Evolutionary conservation across 1,140 invertebrate genomes (phyloP).

Genomic region (Frieseomelitta varia): DNA sequence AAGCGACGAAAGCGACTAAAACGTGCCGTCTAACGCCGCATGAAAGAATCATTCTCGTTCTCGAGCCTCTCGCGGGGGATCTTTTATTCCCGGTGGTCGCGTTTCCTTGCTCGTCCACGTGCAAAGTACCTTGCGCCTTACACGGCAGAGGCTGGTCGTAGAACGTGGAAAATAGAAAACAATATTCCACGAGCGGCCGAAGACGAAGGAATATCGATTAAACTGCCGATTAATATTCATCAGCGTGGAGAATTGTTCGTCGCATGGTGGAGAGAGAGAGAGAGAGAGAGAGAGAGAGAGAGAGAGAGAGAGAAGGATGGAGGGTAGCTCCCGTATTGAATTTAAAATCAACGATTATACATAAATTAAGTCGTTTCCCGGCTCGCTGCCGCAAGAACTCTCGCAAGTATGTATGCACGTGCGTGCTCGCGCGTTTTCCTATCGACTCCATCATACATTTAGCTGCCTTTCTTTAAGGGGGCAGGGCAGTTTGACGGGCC

Average conservation of each 20-base stretch:
- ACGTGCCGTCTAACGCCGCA: neutral
- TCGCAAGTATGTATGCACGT: neutral
- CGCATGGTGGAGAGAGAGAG: neutral
- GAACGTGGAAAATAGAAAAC: neutral
- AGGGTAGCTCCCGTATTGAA: conserved; percentile 8
- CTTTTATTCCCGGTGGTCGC: neutral
- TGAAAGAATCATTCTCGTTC: neutral
- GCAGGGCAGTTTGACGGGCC: too few species aligned
- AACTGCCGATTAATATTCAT: conserved; percentile 51
- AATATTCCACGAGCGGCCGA: neutral
- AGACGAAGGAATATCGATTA: conserved; percentile 46
- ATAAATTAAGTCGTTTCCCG: conserved; percentile 36
- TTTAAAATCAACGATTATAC: conserved; percentile 40
- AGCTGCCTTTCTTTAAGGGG: too few species aligned
- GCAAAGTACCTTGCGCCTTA: neutral
- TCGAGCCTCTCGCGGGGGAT: neutral
- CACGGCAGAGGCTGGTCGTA: neutral
- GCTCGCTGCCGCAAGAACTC: neutral
- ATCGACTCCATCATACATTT: conserved; percentile 1
- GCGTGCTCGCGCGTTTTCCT: neutral
- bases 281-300: neutral
- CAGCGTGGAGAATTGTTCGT: conserved; percentile 18
- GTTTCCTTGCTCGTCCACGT: neutral
- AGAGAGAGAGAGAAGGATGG: neutral
- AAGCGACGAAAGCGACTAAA: too few species aligned